phyloP scores from a whole-genome alignment of 2,888 invertebrate species.

The Drosophila testacea region DNA sequence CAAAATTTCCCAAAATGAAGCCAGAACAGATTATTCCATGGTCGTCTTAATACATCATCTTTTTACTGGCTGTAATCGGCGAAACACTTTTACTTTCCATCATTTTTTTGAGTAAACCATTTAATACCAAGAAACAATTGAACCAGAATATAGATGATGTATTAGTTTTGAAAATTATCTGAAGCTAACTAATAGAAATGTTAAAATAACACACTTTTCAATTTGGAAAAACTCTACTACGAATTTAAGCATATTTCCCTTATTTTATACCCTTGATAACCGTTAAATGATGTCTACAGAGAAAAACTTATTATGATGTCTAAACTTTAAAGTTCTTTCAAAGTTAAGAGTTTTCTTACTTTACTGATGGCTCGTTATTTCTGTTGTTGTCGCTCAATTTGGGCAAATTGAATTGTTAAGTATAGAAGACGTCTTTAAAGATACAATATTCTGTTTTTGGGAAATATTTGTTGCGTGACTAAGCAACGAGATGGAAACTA shows the following conservation, averaged over 20 bases:
- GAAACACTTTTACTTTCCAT: too few species aligned
- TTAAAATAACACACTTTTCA: too few species aligned
- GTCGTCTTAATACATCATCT: too few species aligned
- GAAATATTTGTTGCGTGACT: slow-evolving; percentile 50
- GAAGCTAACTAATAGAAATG: too few species aligned
- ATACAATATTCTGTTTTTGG: slow-evolving; percentile 40
- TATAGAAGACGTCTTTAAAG: slow-evolving; percentile 9
- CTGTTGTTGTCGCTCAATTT: slow-evolving; percentile 26
- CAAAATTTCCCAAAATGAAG: too few species aligned
- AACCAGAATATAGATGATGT: too few species aligned
- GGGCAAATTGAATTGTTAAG: slow-evolving; percentile 51
- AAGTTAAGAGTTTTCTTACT: slow-evolving; percentile 5
- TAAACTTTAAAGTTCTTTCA: slow-evolving; percentile 12
- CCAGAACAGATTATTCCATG: too few species aligned
- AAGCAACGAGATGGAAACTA: slow-evolving; percentile 29
- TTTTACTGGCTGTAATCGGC: too few species aligned
- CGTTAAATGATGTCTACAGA: background rate
- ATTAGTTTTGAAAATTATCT: too few species aligned
- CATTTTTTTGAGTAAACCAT: too few species aligned
- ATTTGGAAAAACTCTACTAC: too few species aligned
- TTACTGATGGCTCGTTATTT: background rate
- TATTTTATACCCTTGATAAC: background rate
- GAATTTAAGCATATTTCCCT: background rate
- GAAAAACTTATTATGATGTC: slow-evolving; percentile 11
- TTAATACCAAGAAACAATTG: too few species aligned